Base-by-base conservation (phyloP, 2,888 invertebrate genomes). In the Ametastegia equiseti region DNA sequence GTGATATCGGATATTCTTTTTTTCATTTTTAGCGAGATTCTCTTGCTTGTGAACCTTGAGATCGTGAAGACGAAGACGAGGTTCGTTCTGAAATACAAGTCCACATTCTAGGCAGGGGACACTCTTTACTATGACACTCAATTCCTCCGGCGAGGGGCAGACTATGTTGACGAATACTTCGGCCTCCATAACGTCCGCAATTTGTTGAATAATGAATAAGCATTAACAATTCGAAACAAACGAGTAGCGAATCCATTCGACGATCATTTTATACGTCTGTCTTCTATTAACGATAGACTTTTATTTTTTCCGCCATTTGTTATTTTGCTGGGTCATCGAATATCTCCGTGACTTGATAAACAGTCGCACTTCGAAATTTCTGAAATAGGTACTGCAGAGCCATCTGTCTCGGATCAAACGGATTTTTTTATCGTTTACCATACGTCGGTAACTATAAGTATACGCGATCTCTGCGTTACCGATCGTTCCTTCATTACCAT, bases 1-100 rank as follows among this genome's bases (percentile, higher is more conserved):
- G 60, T 91, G 91, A 81, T 91, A 92, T 9, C 85, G 87, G 47
- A 89, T 82, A 80, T 88, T 89, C 79, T 89, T 88, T 73, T 89
- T 90, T 0, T 84, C 83, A 33, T 82, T 84, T 85, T 90, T 90
- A 9, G 87, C 87, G 13, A 91, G 82, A 71, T 86, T 89, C 36
- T 87, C 88, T 30, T 84, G 88, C 60, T 90, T 88, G 81, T 92
- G 92, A 47, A 90, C 89, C 82, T 90, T 90, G 0, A 91, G 82
- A 83, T 90, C 88, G 82, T 92, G 92, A 85, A 92, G 83, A 11
- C 89, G 89, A 78, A 88, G 89, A 6, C 89, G 85, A 2, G 91
- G 87, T 81, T 90, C 88, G 81, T 90, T 91, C 30, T 85, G 87
- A 82, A 92, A 92, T 13, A 88, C 82, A 42, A 89, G 82, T 11